These are phyloP conservation scores for Orthonyx spaldingii DNA, from an alignment of 2,113 vertebrate species.

Conservation along the genomic window DNA sequence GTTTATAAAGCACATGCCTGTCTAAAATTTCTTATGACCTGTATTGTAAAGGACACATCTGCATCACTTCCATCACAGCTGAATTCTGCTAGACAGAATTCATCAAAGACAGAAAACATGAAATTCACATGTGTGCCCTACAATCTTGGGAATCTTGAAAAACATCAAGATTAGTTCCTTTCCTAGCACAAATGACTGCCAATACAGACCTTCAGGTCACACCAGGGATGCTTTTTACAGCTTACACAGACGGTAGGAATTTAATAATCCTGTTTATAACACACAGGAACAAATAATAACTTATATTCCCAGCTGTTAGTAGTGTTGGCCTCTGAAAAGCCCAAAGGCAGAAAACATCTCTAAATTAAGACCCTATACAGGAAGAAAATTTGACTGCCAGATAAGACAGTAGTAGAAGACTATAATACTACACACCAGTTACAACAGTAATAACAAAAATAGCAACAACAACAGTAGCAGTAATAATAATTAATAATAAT, in stretches of 20 bases:
- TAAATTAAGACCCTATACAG: neutral
- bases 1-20: neutral
- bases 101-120: neutral
- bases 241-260: rapidly evolving
- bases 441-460: neutral
- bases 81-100: neutral
- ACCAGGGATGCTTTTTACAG: neutral
- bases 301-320: neutral
- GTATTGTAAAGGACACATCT: neutral
- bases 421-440: neutral
- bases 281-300: neutral
- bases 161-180: neutral
- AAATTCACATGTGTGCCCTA: neutral
- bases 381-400: neutral
- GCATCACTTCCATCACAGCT: rapidly evolving
- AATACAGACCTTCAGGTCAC: neutral
- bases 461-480: neutral
- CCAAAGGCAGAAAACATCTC: neutral
- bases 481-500: neutral
- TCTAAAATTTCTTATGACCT: neutral
- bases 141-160: neutral
- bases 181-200: neutral
- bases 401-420: neutral
- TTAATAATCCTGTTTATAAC: neutral
- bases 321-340: neutral